Base-by-base conservation (phyloP, 2,888 invertebrate genomes). In the Asteroscopus sphinx region DNA sequence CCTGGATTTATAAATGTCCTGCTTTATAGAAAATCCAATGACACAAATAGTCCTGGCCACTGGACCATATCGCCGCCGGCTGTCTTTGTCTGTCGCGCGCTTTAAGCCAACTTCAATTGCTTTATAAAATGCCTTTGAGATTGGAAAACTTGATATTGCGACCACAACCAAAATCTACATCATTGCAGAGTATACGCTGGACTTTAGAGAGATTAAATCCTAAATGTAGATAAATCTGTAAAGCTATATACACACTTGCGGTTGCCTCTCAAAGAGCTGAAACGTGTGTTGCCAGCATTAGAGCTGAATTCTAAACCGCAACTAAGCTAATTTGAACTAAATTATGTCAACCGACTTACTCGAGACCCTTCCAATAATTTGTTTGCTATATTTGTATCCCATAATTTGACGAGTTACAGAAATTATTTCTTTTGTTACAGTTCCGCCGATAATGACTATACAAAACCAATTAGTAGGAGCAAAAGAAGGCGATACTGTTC, bases 381-480 rank as follows among this genome's bases (percentile, higher is more conserved):
- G 46, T 49, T 56, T 28, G 12, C 33, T 48, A 15, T 32, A 33
- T n/a, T 44, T 35, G 16, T 13, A 44, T 54, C 7, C 37, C 25
- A 12, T 25, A 11, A 40, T 40, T 57, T 56, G 46, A 54, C 61
- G 21, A 40, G 30, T 42, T 53, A 37, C 54, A 54, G 41, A 51
- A 37, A 65, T 39, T 35, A 37, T 61, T 48, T n/a, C 30, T 57
- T 76, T 79, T 75, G 67, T 92, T 94, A 8, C 95, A 97, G 97
- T 97, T 93, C 96, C 96, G 32, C 97, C 97, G 44, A 96, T 96
- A 95, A 96, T 97, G 86, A 96, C 96, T 94, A 96, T 97, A 85
- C 96, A 96, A 80, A 96, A 97, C 88, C 97, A 97, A 88, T 93
- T 97, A 80, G 96, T 97, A 3, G 97, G 97, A 32, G 96, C 96